These are phyloP conservation scores for Aporophyla lueneburgensis DNA, from an alignment of 2,888 invertebrate species.

Conservation along the genomic window DNA sequence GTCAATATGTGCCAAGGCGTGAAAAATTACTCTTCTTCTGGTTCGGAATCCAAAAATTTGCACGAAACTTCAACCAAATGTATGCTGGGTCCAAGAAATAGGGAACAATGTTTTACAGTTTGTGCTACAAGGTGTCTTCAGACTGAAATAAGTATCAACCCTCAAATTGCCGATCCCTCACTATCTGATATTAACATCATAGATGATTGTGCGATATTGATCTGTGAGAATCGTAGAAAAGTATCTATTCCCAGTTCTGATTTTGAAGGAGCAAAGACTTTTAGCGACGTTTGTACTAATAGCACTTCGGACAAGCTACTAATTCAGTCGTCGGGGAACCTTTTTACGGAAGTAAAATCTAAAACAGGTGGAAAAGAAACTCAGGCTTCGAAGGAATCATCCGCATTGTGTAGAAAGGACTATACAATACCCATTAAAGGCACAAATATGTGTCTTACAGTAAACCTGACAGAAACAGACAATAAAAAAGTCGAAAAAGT, in stretches of 20 bases:
- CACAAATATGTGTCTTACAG: conserved; percentile 86
- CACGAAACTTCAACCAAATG: conserved; percentile 42
- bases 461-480: conserved; percentile 72
- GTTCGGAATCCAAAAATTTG: conserved; percentile 50
- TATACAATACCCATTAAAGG: conserved; percentile 84
- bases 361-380: background rate
- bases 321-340: conserved; percentile 30
- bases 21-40: conserved; percentile 59
- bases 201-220: conserved; percentile 75
- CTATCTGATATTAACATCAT: conserved; percentile 83
- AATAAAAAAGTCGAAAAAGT: conserved; percentile 35
- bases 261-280: conserved; percentile 54
- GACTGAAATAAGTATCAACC: conserved; percentile 87
- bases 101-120: conserved; percentile 55
- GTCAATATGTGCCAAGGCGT: conserved; percentile 67
- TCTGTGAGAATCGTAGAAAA: conserved; percentile 75
- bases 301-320: conserved; percentile 53
- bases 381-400: too few relatives aligned
- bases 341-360: conserved; percentile 20
- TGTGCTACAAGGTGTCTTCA: conserved; percentile 81
- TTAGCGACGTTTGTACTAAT: conserved; percentile 54
- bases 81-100: conserved; percentile 29
- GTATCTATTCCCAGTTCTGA: conserved; percentile 61
- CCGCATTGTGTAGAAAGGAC: conserved; percentile 51
- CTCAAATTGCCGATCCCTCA: conserved; percentile 83